phyloP scores from a whole-genome alignment of 1,140 invertebrate species.

The Adoxophyes honmai region DNA sequence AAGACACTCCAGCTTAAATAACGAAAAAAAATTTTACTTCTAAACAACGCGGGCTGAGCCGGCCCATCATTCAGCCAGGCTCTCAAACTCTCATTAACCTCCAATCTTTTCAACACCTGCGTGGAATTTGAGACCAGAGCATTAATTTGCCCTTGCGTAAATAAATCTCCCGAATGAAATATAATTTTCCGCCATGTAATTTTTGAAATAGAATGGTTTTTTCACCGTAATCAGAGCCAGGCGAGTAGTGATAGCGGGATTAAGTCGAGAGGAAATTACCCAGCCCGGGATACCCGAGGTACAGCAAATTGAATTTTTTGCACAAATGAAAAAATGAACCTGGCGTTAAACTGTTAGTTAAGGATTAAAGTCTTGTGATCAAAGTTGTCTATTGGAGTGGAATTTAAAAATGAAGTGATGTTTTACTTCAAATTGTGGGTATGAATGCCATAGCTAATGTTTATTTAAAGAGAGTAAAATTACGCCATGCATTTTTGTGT shows the following conservation, averaged over 20 bases:
- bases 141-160: neutral
- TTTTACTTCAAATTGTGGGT: no score
- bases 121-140: neutral
- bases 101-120: neutral
- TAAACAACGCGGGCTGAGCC: no score
- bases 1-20: no score
- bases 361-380: no score
- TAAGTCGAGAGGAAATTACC: constrained; percentile 25
- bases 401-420: no score
- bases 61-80: no score
- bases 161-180: neutral
- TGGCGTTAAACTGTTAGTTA: neutral
- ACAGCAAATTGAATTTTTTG: constrained; percentile 6
- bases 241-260: constrained; percentile 26
- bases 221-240: constrained; percentile 22
- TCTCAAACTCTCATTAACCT: neutral
- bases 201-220: constrained; percentile 8
- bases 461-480: no score
- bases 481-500: no score
- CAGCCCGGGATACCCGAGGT: neutral
- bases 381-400: no score
- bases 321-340: neutral
- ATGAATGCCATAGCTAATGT: no score
- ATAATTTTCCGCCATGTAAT: constrained; percentile 4
- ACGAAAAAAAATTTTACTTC: no score